These are phyloP conservation scores for Chauna torquata DNA, from an alignment of 2,113 vertebrate genomes.

Conservation along the genomic window DNA sequence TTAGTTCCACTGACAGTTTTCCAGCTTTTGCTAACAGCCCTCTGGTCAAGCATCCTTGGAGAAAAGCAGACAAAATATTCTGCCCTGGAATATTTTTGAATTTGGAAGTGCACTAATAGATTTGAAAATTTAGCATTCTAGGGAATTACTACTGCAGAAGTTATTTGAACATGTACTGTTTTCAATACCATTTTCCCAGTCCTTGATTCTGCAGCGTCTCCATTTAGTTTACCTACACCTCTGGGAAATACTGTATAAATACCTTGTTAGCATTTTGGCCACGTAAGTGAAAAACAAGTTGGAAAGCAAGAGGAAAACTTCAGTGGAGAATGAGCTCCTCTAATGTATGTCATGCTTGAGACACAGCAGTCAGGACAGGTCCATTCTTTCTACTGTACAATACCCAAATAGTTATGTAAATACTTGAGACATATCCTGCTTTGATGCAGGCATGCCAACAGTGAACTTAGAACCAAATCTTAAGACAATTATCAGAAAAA, in stretches of 20 bases:
- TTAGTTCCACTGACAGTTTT: constrained; percentile 27
- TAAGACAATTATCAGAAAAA: not conserved
- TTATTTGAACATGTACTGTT: constrained; percentile 1
- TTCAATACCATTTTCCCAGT: not conserved
- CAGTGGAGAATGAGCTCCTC: not conserved
- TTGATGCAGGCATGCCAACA: not conserved
- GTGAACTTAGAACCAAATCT: not conserved
- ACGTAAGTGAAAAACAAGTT: not conserved
- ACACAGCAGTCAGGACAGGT: not conserved
- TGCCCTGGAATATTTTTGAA: constrained; percentile 23
- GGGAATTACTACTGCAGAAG: constrained; percentile 14
- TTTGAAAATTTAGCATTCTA: not conserved
- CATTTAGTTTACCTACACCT: not conserved
- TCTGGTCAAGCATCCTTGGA: constrained; percentile 42
- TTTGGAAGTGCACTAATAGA: not conserved
- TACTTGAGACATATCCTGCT: not conserved
- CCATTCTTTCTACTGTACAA: not conserved
- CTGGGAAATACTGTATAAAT: not conserved
- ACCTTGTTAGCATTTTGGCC: not conserved
- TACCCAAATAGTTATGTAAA: not conserved
- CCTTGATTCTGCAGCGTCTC: constrained; percentile 1
- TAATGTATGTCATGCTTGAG: not conserved
- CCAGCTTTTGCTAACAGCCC: constrained; percentile 29
- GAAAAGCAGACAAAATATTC: constrained; percentile 30
- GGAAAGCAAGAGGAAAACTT: constrained; percentile 2